Percentiles rank a stretch among this genome's conserved stretches.
Evolutionary conservation across 2,888 invertebrate genomes (phyloP).

Genomic region (Platycheirus rosarum): DNA sequence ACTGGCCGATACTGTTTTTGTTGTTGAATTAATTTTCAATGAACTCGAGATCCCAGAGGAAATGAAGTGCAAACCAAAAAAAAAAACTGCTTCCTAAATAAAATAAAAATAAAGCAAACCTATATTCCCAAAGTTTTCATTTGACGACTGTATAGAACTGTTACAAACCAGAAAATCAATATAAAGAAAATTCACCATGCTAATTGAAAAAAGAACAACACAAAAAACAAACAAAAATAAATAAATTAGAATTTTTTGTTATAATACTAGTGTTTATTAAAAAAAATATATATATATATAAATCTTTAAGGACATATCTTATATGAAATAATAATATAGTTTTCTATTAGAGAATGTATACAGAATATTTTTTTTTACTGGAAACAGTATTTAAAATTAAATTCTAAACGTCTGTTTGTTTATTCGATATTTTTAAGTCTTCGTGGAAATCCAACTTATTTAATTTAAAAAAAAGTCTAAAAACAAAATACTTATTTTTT

Average conservation of each 20-base stretch:
- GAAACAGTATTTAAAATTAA: conserved; percentile 56
- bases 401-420: conserved; percentile 51
- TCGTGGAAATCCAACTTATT: conserved; percentile 24
- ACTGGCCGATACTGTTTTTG: no score
- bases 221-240: conserved; percentile 18
- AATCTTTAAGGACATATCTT: conserved; percentile 42
- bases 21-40: no score
- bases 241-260: conserved; percentile 52
- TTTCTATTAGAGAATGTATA: conserved; percentile 43
- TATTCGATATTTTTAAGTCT: conserved; percentile 57
- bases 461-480: conserved; percentile 16
- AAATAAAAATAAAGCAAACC: no score
- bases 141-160: no score
- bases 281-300: conserved; percentile 31
- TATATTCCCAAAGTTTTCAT: no score
- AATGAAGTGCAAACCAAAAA: no score
- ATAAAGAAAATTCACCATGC: conserved; percentile 1
- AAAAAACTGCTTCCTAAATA: no score
- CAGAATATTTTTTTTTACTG: conserved; percentile 31
- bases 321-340: conserved; percentile 30
- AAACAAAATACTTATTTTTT: conserved; percentile 4
- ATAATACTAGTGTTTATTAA: conserved; percentile 58
- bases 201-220: conserved; percentile 5
- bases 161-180: no score
- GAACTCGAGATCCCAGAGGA: no score